phyloP scores from a whole-genome alignment of 2,797 vertebrate genomes.

The Pteropus rufus region DNA sequence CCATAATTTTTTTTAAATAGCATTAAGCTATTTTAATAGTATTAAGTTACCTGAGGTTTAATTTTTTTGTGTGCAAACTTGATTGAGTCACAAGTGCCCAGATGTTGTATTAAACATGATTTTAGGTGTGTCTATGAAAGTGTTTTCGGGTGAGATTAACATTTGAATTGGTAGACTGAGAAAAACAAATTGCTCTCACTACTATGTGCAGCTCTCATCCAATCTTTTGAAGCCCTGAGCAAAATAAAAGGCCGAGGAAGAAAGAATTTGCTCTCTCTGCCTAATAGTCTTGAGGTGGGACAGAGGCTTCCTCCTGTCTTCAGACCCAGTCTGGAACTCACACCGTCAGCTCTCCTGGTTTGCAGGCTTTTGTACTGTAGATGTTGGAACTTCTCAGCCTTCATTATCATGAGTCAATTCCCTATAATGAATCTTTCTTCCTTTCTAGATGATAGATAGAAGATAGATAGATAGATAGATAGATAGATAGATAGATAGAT shows the following conservation, averaged over 20 bases:
- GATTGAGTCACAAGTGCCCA: neutral
- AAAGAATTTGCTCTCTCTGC: neutral
- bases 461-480: neutral
- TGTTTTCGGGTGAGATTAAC: neutral
- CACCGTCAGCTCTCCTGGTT: neutral
- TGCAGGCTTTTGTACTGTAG: neutral
- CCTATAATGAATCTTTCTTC: neutral
- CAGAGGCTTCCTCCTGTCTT: neutral
- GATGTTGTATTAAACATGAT: neutral
- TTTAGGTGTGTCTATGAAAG: neutral
- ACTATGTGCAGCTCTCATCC: neutral
- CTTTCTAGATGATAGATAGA: neutral
- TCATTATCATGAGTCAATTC: neutral
- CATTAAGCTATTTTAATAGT: neutral
- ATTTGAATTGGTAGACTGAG: neutral
- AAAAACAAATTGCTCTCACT: neutral
- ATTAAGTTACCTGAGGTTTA: neutral
- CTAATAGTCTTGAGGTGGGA: neutral
- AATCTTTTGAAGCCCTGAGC: neutral
- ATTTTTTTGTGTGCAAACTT: neutral
- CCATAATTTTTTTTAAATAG: neutral
- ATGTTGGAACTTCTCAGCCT: neutral
- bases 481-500: neutral
- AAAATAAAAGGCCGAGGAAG: neutral
- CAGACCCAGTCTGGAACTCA: neutral